These are phyloP conservation scores for Panthera tigris DNA, from an alignment of 2,113 vertebrate species.

Conservation along the genomic window DNA sequence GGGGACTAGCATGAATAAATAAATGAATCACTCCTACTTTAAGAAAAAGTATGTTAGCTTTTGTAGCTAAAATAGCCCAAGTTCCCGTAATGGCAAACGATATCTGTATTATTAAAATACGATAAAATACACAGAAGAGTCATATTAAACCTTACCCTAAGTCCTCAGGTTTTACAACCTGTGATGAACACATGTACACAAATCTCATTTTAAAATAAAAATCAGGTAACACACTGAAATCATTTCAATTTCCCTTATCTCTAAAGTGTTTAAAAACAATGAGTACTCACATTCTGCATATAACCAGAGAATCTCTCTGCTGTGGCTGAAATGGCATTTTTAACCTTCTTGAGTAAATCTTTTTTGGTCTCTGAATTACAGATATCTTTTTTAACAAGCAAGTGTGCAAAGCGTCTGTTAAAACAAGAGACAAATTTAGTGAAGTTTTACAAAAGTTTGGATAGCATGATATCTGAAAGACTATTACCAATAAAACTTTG, in stretches of 20 bases:
- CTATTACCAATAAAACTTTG: background rate
- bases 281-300: slow-evolving; percentile 95
- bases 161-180: background rate
- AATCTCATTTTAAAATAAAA: slow-evolving; percentile 47
- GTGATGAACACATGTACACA: background rate
- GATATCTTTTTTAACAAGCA: slow-evolving; percentile 96
- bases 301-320: slow-evolving; percentile 99
- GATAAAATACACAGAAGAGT: slow-evolving; percentile 1
- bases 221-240: background rate
- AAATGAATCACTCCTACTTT: background rate
- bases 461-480: slow-evolving; percentile 15
- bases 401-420: slow-evolving; percentile 94
- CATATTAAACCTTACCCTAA: background rate
- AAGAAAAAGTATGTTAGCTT: background rate
- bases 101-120: slow-evolving; percentile 36
- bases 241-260: slow-evolving; percentile 7
- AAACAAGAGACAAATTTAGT: slow-evolving; percentile 54
- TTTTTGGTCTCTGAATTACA: slow-evolving; percentile 97
- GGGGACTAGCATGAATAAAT: background rate
- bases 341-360: slow-evolving; percentile 96
- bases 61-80: background rate
- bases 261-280: slow-evolving; percentile 45
- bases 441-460: background rate
- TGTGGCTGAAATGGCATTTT: slow-evolving; percentile 97
- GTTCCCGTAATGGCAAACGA: background rate